A percentile compares a stretch with the other conserved stretches of the same genome.
Conservation (phyloP, 2,888 invertebrate species). For the Dastarcus helophoroides region DNA sequence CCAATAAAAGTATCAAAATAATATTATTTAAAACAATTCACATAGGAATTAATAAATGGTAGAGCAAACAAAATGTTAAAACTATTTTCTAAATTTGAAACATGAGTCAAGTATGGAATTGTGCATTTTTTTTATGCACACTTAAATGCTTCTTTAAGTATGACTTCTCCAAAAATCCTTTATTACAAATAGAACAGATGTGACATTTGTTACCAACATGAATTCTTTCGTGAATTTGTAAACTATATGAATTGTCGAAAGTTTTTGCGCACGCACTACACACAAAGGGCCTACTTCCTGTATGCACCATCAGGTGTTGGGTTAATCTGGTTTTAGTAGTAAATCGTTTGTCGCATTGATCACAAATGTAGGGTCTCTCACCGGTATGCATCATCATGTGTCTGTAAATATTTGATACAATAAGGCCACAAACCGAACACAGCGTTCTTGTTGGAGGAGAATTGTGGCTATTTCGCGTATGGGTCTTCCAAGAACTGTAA, state of each 20-base stretch:
- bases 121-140: no score
- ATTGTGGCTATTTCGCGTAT: constrained; percentile 22
- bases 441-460: constrained; percentile 20
- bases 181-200: constrained; percentile 24
- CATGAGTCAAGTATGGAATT: no score
- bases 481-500: constrained; percentile 21
- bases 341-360: constrained; percentile 25
- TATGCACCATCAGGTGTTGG: constrained; percentile 26
- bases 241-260: constrained; percentile 26
- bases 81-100: no score
- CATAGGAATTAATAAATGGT: no score
- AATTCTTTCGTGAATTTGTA: constrained; percentile 29
- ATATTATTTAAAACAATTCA: no score
- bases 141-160: constrained; percentile 28
- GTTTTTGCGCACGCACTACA: constrained; percentile 28
- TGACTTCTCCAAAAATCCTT: constrained; percentile 28
- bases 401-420: constrained; percentile 25
- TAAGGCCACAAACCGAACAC: constrained; percentile 26
- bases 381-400: constrained; percentile 25
- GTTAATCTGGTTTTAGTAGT: constrained; percentile 20
- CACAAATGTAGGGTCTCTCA: constrained; percentile 23
- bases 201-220: constrained; percentile 27
- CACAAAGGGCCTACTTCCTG: constrained; percentile 25
- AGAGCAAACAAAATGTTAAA: no score
- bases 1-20: no score